A percentile compares a stretch with the other conserved stretches of the same genome.
Evolutionary conservation across 1,140 invertebrate species (phyloP).

Genomic region (Argopecten irradians): DNA sequence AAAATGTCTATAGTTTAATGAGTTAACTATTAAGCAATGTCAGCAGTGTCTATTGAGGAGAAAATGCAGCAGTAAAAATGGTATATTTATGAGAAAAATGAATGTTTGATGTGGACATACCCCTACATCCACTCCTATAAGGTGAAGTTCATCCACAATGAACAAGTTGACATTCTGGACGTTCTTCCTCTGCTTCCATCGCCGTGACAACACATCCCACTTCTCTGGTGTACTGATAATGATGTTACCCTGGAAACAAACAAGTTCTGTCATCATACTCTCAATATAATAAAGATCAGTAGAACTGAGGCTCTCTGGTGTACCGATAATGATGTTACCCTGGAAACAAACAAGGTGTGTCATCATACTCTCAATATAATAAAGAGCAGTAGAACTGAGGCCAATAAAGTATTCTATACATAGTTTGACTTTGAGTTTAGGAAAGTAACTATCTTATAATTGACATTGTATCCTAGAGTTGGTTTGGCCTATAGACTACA

Average conservation of each 20-base stretch:
- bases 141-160: conserved; percentile 98
- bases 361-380: background rate
- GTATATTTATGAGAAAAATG: too few species aligned
- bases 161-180: conserved; percentile 98
- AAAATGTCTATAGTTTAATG: too few species aligned
- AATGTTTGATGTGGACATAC: conserved; percentile 65
- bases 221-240: conserved; percentile 98
- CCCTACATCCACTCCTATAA: conserved; percentile 80
- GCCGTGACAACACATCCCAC: conserved; percentile 98
- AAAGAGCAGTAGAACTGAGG: background rate
- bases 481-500: too few species aligned
- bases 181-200: conserved; percentile 99
- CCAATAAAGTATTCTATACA: background rate
- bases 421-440: too few species aligned
- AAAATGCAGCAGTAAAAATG: too few species aligned
- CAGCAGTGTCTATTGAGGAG: too few species aligned
- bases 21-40: too few species aligned
- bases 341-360: conserved; percentile 81
- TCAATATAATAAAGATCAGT: background rate
- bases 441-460: background rate
- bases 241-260: conserved; percentile 88
- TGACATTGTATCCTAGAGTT: too few species aligned
- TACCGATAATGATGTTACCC: conserved; percentile 96
- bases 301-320: conserved; percentile 85
- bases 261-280: conserved; percentile 78